phyloP scores from a whole-genome alignment of 2,113 vertebrate species.

The Silurus glanis region DNA sequence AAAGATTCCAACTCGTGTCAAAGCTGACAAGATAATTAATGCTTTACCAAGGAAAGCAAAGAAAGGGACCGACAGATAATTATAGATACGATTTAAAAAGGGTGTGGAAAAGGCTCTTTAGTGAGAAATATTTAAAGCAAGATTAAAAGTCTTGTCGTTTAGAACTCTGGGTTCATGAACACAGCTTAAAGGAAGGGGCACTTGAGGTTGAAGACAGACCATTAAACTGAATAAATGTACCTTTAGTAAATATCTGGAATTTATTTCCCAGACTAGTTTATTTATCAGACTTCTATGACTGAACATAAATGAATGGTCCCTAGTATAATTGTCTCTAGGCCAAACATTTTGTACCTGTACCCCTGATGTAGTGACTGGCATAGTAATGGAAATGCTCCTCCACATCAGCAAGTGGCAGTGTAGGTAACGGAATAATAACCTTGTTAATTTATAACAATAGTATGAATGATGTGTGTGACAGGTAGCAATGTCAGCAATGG shows the following conservation, averaged over 20 bases:
- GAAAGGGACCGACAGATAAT: slow-evolving; percentile 12
- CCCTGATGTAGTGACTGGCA: too few species aligned
- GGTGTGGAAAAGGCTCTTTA: background rate
- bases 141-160: background rate
- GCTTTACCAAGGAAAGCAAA: background rate
- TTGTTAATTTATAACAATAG: too few species aligned
- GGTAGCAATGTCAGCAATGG: too few species aligned
- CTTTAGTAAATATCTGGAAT: background rate
- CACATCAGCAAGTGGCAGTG: too few species aligned
- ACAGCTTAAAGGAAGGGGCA: background rate
- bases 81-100: background rate
- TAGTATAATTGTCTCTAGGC: too few species aligned
- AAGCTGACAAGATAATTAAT: slow-evolving; percentile 7
- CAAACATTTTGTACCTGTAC: background rate
- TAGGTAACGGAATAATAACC: too few species aligned
- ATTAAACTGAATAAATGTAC: background rate
- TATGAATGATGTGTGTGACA: too few species aligned
- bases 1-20: background rate
- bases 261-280: background rate
- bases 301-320: background rate
- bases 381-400: too few species aligned
- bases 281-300: background rate
- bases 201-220: background rate
- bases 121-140: background rate
- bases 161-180: background rate